Evolutionary conservation across 2,797 vertebrate genomes (phyloP).

Genomic region (Karalla daura): DNA sequence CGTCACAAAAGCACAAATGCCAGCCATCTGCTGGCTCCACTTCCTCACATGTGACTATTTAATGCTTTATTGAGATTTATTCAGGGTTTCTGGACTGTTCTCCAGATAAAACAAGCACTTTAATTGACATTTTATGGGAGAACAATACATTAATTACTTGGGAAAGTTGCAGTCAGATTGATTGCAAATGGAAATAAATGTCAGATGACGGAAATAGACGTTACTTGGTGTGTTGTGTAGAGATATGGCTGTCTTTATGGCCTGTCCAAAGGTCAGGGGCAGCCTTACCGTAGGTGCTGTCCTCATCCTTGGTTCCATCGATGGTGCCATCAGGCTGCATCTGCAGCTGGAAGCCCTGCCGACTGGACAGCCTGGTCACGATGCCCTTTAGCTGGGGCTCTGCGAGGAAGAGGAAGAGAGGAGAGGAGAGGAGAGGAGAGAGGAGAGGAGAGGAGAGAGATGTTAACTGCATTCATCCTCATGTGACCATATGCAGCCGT

Average conservation of each 20-base stretch:
- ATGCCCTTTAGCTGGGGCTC: constrained; percentile 99
- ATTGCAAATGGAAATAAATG: not conserved
- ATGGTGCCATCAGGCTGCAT: constrained; percentile 97
- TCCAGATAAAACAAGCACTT: not conserved
- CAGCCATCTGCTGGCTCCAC: not conserved
- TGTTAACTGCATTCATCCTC: constrained; percentile 23
- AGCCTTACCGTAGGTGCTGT: constrained; percentile 92
- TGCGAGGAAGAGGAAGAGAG: constrained; percentile 67
- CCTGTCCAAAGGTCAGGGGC: not conserved
- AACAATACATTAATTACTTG: not conserved
- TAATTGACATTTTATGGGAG: not conserved
- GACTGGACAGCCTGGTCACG: constrained; percentile 96
- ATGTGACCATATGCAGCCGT: constrained; percentile 37
- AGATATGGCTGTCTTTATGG: not conserved
- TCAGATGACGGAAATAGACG: not conserved
- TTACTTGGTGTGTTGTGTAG: not conserved
- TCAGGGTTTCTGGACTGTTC: not conserved
- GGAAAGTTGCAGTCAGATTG: not conserved
- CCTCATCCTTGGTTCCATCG: constrained; percentile 98
- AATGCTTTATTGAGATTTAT: not conserved
- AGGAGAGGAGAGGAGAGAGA: constrained; percentile 26
- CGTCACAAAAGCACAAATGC: not conserved
- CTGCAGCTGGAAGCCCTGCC: constrained; percentile 98
- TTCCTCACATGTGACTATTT: not conserved
- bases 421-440: constrained; percentile 24